Conservation (phyloP, 1,140 invertebrate species). For the Dryas iulia region DNA sequence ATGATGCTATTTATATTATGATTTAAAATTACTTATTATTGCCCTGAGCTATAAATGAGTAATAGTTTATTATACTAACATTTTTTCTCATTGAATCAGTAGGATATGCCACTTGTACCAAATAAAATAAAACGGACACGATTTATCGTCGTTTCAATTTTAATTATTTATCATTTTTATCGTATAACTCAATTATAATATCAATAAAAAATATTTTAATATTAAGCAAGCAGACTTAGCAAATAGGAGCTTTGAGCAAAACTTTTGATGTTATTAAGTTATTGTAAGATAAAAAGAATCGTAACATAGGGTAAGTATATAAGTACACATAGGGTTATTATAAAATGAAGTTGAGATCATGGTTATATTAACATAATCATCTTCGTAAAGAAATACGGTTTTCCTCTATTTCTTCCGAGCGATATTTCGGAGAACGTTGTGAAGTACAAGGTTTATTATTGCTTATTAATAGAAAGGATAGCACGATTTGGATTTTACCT, state of each 20-base stretch:
- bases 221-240: no score
- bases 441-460: constrained; percentile 23
- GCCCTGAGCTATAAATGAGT: constrained; percentile 1
- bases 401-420: constrained; percentile 13
- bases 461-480: constrained; percentile 31
- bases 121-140: no score
- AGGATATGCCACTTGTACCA: neutral
- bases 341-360: no score
- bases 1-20: constrained; percentile 29
- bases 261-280: no score
- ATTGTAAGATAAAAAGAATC: no score
- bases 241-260: no score
- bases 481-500: constrained; percentile 27
- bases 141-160: no score
- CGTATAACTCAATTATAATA: no score
- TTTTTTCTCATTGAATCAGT: constrained; percentile 2
- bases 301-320: no score
- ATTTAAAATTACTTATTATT: constrained; percentile 12
- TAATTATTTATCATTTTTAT: no score
- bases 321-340: no score
- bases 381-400: neutral
- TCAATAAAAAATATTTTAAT: no score
- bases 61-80: neutral
- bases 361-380: neutral
- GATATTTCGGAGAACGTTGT: constrained; percentile 30